Evolutionary conservation across 2,888 invertebrate species (phyloP).

Genomic region (Conistra vaccinii): DNA sequence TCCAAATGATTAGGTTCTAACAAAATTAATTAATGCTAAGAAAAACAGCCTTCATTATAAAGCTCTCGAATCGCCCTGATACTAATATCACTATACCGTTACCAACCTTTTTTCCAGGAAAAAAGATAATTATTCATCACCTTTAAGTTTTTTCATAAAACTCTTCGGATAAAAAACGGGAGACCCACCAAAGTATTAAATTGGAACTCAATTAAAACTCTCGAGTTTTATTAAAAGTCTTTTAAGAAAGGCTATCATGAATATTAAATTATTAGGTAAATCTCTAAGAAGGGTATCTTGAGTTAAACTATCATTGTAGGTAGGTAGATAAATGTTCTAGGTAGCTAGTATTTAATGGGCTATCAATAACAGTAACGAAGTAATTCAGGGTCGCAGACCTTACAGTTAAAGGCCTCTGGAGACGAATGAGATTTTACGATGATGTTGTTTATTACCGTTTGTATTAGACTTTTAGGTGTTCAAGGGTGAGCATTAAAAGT

Average conservation of each 20-base stretch:
- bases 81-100: neutral
- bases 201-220: conserved; percentile 62
- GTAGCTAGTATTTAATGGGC: conserved; percentile 19
- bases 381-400: conserved; percentile 8
- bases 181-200: conserved; percentile 53
- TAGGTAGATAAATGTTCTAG: conserved; percentile 17
- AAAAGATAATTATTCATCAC: conserved; percentile 37
- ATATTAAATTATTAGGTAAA: conserved; percentile 28
- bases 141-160: conserved; percentile 51
- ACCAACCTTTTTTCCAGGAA: conserved; percentile 11
- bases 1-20: neutral
- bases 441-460: conserved; percentile 40
- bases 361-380: conserved; percentile 32
- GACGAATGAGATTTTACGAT: conserved; percentile 42
- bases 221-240: conserved; percentile 64
- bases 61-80: neutral
- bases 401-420: conserved; percentile 19
- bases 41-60: neutral
- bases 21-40: conserved; percentile 8
- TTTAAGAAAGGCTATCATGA: conserved; percentile 48
- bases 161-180: conserved; percentile 25
- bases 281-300: conserved; percentile 40
- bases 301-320: conserved; percentile 28
- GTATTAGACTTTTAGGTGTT: conserved; percentile 14
- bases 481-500: conserved; percentile 14